Evolutionary conservation across 2,113 vertebrate genomes (phyloP).

Genomic region (Burhinus bistriatus): DNA sequence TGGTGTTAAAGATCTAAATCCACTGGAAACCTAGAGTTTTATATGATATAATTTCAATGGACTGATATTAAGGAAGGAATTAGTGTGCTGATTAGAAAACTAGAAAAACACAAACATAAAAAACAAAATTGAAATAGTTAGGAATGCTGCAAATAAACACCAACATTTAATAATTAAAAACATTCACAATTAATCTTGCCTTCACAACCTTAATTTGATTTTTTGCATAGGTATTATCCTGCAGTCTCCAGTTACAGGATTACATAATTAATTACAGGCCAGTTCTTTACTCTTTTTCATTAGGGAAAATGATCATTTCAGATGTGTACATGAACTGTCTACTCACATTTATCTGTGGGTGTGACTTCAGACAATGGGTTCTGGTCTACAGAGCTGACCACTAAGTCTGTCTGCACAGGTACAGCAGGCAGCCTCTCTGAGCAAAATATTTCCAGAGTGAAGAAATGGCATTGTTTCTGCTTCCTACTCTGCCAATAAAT

Average conservation of each 20-base stretch:
- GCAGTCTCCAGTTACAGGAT: neutral
- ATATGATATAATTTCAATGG: neutral
- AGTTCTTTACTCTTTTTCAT: neutral
- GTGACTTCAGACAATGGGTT: neutral
- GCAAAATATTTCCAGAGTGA: neutral
- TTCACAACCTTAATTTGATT: neutral
- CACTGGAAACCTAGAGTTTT: neutral
- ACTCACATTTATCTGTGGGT: neutral
- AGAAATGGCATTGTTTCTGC: neutral
- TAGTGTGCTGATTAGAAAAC: neutral
- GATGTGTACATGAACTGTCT: neutral
- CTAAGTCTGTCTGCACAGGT: neutral
- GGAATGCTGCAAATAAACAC: neutral
- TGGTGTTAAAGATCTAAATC: neutral
- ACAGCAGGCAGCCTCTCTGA: neutral
- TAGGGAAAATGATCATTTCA: neutral
- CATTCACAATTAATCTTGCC: neutral
- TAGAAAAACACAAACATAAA: neutral
- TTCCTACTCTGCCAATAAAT: neutral
- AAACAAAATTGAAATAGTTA: neutral
- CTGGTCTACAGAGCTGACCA: neutral
- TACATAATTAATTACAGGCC: neutral
- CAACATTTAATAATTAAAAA: neutral
- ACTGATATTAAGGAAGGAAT: neutral
- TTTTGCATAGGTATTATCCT: neutral